Conservation (phyloP, 23 tunicate genomes). For the Ascidia mentula region DNA sequence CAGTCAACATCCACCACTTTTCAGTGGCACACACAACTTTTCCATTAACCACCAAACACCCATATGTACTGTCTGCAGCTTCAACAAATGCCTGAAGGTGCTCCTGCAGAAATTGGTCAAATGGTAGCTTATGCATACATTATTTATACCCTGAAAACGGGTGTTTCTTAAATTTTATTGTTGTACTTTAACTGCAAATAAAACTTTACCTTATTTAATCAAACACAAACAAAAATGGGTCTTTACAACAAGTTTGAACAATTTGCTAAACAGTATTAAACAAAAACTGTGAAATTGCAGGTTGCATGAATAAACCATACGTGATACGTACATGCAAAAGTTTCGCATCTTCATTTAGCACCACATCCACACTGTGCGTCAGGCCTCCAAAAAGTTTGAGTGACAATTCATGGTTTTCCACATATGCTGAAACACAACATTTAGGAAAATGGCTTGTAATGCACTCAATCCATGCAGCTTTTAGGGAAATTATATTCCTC, state of each 20-base stretch:
- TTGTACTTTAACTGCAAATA: no score
- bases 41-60: constrained; percentile 69
- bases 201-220: no score
- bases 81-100: constrained; percentile 83
- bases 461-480: no score
- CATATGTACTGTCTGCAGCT: constrained; percentile 80
- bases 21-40: constrained; percentile 84
- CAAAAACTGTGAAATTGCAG: not conserved
- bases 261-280: no score
- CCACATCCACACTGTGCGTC: constrained; percentile 66
- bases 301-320: not conserved
- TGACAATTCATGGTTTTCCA: not conserved
- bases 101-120: constrained; percentile 38
- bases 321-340: constrained; percentile 54
- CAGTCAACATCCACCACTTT: constrained; percentile 86
- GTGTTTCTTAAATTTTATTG: no score
- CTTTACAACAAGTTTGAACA: no score
- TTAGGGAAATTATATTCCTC: no score
- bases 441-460: no score
- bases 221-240: no score
- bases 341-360: constrained; percentile 59
- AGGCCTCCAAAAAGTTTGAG: constrained; percentile 50
- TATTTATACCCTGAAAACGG: no score
- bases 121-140: no score
- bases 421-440: no score